These are phyloP conservation scores for Tetanocera ferruginea DNA, from an alignment of 2,888 invertebrate genomes.

Conservation along the genomic window DNA sequence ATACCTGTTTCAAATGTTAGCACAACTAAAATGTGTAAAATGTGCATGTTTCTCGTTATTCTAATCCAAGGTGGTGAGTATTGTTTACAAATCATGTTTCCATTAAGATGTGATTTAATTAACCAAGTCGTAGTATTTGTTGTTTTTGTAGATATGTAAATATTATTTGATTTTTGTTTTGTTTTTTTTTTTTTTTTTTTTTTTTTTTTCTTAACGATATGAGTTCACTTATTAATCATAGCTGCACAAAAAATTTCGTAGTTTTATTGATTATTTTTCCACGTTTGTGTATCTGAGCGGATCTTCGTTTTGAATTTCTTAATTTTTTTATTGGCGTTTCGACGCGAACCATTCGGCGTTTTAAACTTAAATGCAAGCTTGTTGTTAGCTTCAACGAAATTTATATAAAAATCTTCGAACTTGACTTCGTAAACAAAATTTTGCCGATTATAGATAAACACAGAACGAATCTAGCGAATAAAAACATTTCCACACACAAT, in stretches of 20 bases:
- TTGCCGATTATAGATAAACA: background rate
- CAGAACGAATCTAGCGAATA: constrained; percentile 2
- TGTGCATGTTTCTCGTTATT: constrained; percentile 7
- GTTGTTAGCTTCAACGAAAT: constrained; percentile 2
- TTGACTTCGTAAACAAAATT: constrained; percentile 21
- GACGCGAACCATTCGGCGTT: constrained; percentile 8
- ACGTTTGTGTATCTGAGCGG: background rate
- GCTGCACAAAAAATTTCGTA: background rate
- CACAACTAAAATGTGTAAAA: constrained; percentile 23
- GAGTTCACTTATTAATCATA: background rate
- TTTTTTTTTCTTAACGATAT: background rate
- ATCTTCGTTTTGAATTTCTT: background rate
- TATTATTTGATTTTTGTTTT: background rate
- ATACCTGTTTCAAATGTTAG: constrained; percentile 35
- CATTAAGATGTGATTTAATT: background rate
- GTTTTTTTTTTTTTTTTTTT: background rate
- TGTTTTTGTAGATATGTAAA: background rate
- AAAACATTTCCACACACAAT: constrained; percentile 17
- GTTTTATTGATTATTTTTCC: background rate
- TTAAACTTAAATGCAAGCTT: constrained; percentile 33
- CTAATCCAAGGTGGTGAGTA: background rate
- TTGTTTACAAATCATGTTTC: constrained; percentile 1
- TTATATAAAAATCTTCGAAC: constrained; percentile 1
- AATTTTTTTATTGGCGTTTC: background rate
- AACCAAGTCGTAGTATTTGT: background rate